phyloP scores from a whole-genome alignment of 2,113 vertebrate genomes.

The Macquaria australasica region DNA sequence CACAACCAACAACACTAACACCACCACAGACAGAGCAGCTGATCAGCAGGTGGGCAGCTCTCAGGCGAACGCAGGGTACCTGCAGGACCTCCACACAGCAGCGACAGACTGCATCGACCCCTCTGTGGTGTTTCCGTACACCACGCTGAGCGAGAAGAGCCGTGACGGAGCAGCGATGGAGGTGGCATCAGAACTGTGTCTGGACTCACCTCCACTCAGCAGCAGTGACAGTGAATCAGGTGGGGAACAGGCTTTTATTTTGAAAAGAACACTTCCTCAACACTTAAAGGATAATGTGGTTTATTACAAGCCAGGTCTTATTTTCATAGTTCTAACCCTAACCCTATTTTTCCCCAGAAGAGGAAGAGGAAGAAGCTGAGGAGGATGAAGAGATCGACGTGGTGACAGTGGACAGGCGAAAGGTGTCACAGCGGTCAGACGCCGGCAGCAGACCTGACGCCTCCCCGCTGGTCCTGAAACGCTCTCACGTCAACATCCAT shows the following conservation, averaged over 20 bases:
- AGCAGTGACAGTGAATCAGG: conserved; percentile 88
- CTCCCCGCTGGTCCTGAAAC: conserved; percentile 89
- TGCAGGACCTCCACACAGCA: conserved; percentile 88
- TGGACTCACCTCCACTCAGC: conserved; percentile 86
- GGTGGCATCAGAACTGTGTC: neutral
- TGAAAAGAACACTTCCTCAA: neutral
- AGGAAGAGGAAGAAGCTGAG: conserved; percentile 53
- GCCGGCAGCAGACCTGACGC: conserved; percentile 47
- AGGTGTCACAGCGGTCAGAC: conserved; percentile 74
- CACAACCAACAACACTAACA: neutral
- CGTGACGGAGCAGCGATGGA: rapidly evolving
- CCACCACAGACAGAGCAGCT: neutral
- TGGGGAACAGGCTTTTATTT: conserved; percentile 72
- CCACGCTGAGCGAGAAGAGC: conserved; percentile 80
- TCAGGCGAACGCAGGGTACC: conserved; percentile 73
- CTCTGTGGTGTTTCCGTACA: conserved; percentile 89
- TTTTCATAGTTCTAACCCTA: too few species aligned
- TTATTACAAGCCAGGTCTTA: neutral
- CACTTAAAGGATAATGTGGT: neutral
- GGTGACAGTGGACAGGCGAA: conserved; percentile 90
- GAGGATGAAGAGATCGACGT: conserved; percentile 92
- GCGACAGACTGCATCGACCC: conserved; percentile 90
- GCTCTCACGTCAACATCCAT: conserved; percentile 92
- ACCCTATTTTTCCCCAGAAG: conserved; percentile 84
- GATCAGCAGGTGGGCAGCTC: neutral